These are phyloP conservation scores for Pammene aurita DNA, from an alignment of 2,888 invertebrate genomes.

Conservation along the genomic window DNA sequence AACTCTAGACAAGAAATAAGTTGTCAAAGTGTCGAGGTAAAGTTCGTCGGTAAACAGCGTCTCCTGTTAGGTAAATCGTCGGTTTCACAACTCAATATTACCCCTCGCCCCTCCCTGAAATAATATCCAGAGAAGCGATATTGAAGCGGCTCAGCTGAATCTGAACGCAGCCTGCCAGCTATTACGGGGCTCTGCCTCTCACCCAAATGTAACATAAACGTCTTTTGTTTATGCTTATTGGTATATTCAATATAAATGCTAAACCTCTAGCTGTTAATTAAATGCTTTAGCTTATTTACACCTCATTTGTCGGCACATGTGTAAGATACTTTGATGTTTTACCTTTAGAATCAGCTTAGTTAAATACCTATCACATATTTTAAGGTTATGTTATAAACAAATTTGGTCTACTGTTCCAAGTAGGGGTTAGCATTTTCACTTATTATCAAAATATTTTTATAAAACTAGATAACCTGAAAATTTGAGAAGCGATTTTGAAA, in stretches of 20 bases:
- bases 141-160: constrained; percentile 70
- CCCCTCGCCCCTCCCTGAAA: constrained; percentile 70
- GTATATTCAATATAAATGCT: constrained; percentile 53
- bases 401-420: too few relatives aligned
- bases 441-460: too few relatives aligned
- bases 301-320: neutral
- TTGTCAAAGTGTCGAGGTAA: constrained; percentile 80
- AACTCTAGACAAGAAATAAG: constrained; percentile 81
- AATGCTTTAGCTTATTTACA: constrained; percentile 44
- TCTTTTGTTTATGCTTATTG: constrained; percentile 71
- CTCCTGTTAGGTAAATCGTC: constrained; percentile 79
- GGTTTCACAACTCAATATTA: constrained; percentile 81
- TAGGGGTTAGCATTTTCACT: too few relatives aligned
- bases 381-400: neutral
- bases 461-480: neutral
- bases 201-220: constrained; percentile 71
- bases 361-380: neutral
- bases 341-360: neutral
- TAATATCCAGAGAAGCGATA: constrained; percentile 76
- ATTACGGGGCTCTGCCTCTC: constrained; percentile 61
- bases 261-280: constrained; percentile 54
- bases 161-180: constrained; percentile 66
- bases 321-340: neutral
- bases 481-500: neutral
- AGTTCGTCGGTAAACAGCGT: constrained; percentile 77